Evolutionary conservation across 2,888 invertebrate genomes (phyloP), one percentile per base, ranked within the genome.

Genomic region (Thera obeliscata): DNA sequence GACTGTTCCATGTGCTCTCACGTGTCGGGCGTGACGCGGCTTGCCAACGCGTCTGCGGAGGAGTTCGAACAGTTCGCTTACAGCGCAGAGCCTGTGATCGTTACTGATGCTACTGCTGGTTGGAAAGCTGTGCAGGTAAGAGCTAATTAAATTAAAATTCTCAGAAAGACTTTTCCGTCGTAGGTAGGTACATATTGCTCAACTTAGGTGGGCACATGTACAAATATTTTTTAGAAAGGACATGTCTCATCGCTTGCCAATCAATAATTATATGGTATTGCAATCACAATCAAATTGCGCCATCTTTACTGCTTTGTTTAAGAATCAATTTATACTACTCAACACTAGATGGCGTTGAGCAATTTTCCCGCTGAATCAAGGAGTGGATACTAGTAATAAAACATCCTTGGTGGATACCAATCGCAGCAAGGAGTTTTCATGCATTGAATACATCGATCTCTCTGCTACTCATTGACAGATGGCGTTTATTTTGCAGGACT

Each of bases 1-100:
- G 95, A 95, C 79, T 98, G 98, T 84, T 94, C 95, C 35, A 96
- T 98, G 88, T 98, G 98, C 83, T 81, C 84, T 4, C 94, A 94
- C 64, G 91, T 98, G 9, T 87, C 89, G 3, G 85, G 94, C 72
- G 95, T 97, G 41, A 95, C 95, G 50, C 95, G 96, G 68, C 91
- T 98, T 0, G 84, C 94, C 6, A 95, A 96, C 77, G 94, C 97
- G 22, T 94, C 96, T 0, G 94, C 96, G 0, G 87, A 89, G 4
- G 92, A 95, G 66, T 98, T 98, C 83, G 97, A 97, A 79, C 88
- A 94, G 80, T 98, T 95, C 78, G 97, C 97, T 0, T 97, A 97
- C 80, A 94, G 95, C 9, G 96, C 96, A 0, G 94, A 94, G 5
- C 99, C 99, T 0, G 97, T 98, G 1, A 96, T 99, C 11, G 94